phyloP scores from a whole-genome alignment of 2,888 invertebrate genomes.

The Prosopocoilus inquinatus region DNA sequence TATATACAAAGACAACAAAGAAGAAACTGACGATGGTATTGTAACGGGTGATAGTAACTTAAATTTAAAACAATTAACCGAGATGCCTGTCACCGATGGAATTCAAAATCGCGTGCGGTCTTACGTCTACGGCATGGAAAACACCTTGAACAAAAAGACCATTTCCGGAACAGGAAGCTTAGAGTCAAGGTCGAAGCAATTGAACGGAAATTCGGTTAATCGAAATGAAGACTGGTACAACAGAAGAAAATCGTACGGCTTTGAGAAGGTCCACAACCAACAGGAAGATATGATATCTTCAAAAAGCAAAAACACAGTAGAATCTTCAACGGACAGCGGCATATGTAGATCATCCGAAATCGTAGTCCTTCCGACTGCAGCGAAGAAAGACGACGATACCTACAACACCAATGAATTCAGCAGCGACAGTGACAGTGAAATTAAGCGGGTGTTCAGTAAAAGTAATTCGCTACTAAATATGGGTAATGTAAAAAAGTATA shows the following conservation, averaged over 20 bases:
- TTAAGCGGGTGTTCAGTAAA: neutral
- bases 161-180: slow-evolving; percentile 51
- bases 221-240: slow-evolving; percentile 67
- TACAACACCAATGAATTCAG: slow-evolving; percentile 42
- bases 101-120: slow-evolving; percentile 44
- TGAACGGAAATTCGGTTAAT: slow-evolving; percentile 38
- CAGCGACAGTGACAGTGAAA: slow-evolving; percentile 19
- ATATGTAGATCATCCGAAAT: slow-evolving; percentile 72
- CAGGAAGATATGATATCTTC: slow-evolving; percentile 38
- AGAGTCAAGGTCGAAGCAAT: slow-evolving; percentile 50
- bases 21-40: slow-evolving; percentile 51
- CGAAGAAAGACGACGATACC: slow-evolving; percentile 32
- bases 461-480: slow-evolving; percentile 11
- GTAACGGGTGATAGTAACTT: slow-evolving; percentile 45
- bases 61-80: neutral
- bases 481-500: slow-evolving; percentile 29
- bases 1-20: slow-evolving; percentile 33
- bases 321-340: slow-evolving; percentile 77
- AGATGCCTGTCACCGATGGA: slow-evolving; percentile 9
- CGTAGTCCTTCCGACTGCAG: slow-evolving; percentile 50
- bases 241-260: slow-evolving; percentile 75
- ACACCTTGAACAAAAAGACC: slow-evolving; percentile 40
- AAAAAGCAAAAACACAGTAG: slow-evolving; percentile 51
- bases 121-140: slow-evolving; percentile 52
- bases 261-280: slow-evolving; percentile 56